Evolutionary conservation across 1,140 invertebrate genomes (phyloP), one percentile per base, ranked within the genome.

Genomic region (Cataglyphis hispanica): DNA sequence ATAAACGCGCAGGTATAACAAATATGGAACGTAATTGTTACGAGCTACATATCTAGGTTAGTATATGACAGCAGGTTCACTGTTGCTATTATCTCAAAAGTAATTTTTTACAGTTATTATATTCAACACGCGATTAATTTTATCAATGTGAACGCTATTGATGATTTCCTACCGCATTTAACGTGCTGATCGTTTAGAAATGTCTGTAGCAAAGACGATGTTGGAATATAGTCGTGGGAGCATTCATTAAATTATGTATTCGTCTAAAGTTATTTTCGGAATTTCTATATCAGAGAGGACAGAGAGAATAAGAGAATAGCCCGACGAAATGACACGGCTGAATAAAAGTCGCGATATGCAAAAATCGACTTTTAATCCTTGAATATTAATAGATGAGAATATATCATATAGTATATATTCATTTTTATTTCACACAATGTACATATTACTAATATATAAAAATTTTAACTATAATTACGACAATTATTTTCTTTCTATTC

Each of bases 181-280:
- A 72, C 67, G 34, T 13, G 77, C 43, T 11, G 43, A 69, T 56
- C 60, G 72, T 67, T 13, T 56, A 58, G 10, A 37, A 78, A 53
- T 46, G 74, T 60, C 74, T 60, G 37, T 16, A 16, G 10, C 37
- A 67, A 85, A 69, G 13, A 85, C 40, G n/a, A 11, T 22, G 40
- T 58, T 78, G 46, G n/a, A 69, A 64, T 56, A 72, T 50, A 83
- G 25, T 43, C 67, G 78, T 25, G 67, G 53, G 67, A 83, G 53
- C 72, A 67, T 43, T 74, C 78, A 27, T 61, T 83, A 61, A 83
- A 83, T 83, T 83, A 83, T 83, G 78, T 83, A 74, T 37, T 61
- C 8, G 78, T 83, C 67, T 83, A 72, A 83, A 83, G 67, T 84
- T 84, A 84, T 84, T 66, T 84, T 77, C 81, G 43, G 34, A 50